phyloP scores from a whole-genome alignment of 2,797 vertebrate species.

The Uromys caudimaculatus region DNA sequence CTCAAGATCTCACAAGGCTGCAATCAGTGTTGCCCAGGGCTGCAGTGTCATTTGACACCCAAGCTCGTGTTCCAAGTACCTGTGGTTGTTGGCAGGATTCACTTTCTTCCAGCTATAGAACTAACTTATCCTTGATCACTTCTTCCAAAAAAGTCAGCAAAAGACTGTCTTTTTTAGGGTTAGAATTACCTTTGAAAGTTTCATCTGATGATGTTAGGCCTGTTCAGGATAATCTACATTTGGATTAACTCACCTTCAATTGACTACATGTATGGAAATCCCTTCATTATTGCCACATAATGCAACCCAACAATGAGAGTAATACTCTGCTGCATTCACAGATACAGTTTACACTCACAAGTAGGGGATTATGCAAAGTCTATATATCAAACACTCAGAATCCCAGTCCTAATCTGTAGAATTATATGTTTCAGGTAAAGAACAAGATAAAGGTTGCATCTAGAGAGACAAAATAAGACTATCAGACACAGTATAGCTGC shows the following conservation, averaged over 20 bases:
- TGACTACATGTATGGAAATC: background rate
- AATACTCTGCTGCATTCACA: background rate
- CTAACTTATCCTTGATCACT: background rate
- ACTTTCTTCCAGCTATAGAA: background rate
- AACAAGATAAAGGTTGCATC: background rate
- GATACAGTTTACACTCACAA: background rate
- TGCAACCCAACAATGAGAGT: background rate
- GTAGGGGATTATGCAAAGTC: background rate
- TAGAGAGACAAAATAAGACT: background rate
- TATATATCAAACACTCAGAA: background rate
- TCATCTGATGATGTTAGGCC: background rate
- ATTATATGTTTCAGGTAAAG: background rate
- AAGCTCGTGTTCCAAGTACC: background rate
- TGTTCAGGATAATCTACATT: background rate
- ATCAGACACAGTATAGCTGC: background rate
- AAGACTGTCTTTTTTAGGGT: background rate
- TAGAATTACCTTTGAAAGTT: background rate
- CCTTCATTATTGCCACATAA: background rate
- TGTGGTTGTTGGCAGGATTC: constrained; percentile 3
- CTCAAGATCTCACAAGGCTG: background rate
- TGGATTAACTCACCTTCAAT: constrained; percentile 13
- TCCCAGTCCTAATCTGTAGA: background rate
- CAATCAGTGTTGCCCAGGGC: background rate
- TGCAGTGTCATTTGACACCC: background rate
- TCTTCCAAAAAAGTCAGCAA: background rate